phyloP scores from a whole-genome alignment of 2,888 invertebrate species.

The Miltochrista miniata region DNA sequence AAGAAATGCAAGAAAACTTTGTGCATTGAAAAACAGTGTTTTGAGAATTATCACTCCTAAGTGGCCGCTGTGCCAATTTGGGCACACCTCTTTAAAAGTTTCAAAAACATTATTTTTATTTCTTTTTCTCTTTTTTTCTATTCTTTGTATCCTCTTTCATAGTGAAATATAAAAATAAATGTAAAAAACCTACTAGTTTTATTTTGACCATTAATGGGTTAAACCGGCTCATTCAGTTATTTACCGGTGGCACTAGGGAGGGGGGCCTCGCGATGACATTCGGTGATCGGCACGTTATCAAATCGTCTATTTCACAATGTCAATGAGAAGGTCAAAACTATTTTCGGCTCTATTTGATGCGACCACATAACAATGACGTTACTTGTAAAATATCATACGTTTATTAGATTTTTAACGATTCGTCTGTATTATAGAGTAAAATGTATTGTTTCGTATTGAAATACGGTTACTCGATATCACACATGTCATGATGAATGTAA shows the following conservation, averaged over 20 bases:
- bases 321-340: slow-evolving; percentile 83
- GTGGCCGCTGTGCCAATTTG: no score
- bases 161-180: no score
- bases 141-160: no score
- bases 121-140: no score
- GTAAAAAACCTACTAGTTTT: no score
- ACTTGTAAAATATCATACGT: slow-evolving; percentile 17
- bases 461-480: slow-evolving; percentile 41
- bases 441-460: slow-evolving; percentile 23
- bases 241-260: slow-evolving; percentile 58
- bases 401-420: not conserved
- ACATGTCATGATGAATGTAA: slow-evolving; percentile 42
- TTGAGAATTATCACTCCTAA: no score
- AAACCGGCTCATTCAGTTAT: slow-evolving; percentile 49
- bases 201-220: no score
- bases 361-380: slow-evolving; percentile 57
- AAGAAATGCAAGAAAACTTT: no score
- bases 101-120: no score
- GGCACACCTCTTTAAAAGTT: no score
- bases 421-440: slow-evolving; percentile 7
- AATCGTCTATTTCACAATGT: slow-evolving; percentile 83
- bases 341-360: slow-evolving; percentile 66
- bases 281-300: slow-evolving; percentile 79
- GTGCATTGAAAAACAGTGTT: no score
- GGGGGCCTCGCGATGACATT: slow-evolving; percentile 81